A percentile compares a stretch with the other conserved stretches of the same genome.
Conservation (phyloP, 1,140 invertebrate species). For the Proctacanthus coquilletti region DNA sequence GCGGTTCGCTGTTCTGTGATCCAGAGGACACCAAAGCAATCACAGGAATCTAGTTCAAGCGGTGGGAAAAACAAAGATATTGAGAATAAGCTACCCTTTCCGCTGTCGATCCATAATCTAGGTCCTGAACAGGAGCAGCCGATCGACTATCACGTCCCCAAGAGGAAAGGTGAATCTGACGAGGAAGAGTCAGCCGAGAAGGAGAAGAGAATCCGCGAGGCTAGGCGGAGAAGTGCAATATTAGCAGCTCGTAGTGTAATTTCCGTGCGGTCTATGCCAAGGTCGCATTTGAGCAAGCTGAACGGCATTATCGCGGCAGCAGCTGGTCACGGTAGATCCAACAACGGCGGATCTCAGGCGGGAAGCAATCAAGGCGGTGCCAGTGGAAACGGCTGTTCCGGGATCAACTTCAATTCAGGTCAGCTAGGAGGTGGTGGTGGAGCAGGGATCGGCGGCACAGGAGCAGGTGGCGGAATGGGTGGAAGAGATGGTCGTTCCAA, state of each 20-base stretch:
- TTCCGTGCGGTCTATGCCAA: slow-evolving; percentile 17
- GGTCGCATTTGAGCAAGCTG: slow-evolving; percentile 29
- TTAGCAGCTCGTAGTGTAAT: slow-evolving; percentile 20
- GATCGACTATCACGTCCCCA: slow-evolving; percentile 75
- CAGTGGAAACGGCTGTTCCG: slow-evolving; percentile 27
- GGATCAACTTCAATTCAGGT: slow-evolving; percentile 32
- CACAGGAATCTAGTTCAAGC: slow-evolving; percentile 7
- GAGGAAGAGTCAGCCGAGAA: slow-evolving; percentile 10
- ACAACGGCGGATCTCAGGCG: slow-evolving; percentile 32
- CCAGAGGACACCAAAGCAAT: slow-evolving; percentile 51
- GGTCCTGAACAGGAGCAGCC: slow-evolving; percentile 62
- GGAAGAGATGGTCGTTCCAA: slow-evolving; percentile 60
- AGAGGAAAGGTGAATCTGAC: slow-evolving; percentile 48
- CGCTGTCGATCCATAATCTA: slow-evolving; percentile 29
- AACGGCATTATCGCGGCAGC: slow-evolving; percentile 47
- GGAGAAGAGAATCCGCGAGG: slow-evolving; percentile 19
- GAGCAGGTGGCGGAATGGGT: slow-evolving; percentile 52
- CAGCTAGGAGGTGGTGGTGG: slow-evolving; percentile 38
- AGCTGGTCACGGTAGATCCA: slow-evolving; percentile 57
- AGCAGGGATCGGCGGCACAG: slow-evolving; percentile 41
- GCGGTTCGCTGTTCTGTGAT: slow-evolving; percentile 56
- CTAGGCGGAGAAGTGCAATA: slow-evolving; percentile 20
- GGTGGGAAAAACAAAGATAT: slow-evolving; percentile 35
- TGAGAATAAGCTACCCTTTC: slow-evolving; percentile 33
- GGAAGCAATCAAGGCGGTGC: slow-evolving; percentile 13